Evolutionary conservation across 2,888 invertebrate genomes (phyloP).

Genomic region (Rhyacophila evoluta): DNA sequence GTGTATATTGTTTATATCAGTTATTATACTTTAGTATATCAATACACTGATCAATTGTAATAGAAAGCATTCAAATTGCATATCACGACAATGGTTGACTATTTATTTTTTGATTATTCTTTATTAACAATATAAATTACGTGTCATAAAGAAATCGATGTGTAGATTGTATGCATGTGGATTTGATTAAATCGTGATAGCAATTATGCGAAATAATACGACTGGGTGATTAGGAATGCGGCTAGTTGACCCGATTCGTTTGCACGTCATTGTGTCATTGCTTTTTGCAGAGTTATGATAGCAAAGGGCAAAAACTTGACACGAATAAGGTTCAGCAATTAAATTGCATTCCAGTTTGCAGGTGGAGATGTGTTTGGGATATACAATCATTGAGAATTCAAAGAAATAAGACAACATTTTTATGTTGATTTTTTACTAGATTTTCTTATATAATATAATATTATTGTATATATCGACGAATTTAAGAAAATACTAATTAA

Average conservation of each 20-base stretch:
- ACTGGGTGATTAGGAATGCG: constrained; percentile 5
- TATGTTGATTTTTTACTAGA: too few species aligned
- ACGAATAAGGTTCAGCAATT: constrained; percentile 11
- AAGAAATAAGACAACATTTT: too few species aligned
- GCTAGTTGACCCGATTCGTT: background rate
- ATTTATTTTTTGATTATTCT: background rate
- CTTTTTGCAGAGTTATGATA: constrained; percentile 14
- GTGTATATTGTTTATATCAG: too few species aligned
- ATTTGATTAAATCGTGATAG: background rate
- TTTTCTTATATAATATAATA: too few species aligned
- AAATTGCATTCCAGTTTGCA: constrained; percentile 1
- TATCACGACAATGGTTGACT: too few species aligned
- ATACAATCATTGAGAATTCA: too few species aligned
- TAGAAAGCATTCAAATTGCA: too few species aligned
- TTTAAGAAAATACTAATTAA: too few species aligned
- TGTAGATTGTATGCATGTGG: background rate
- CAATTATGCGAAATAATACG: background rate
- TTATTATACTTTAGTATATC: too few species aligned
- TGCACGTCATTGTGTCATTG: constrained; percentile 6
- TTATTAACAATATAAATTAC: background rate
- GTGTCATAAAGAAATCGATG: background rate
- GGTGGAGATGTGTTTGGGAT: constrained; percentile 14
- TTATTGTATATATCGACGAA: too few species aligned
- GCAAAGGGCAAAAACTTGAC: constrained; percentile 39
- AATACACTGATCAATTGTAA: too few species aligned